Evolutionary conservation across 2,113 vertebrate genomes (phyloP), one percentile per base, ranked within the genome.

Genomic region (Syngnathus scovelli): DNA sequence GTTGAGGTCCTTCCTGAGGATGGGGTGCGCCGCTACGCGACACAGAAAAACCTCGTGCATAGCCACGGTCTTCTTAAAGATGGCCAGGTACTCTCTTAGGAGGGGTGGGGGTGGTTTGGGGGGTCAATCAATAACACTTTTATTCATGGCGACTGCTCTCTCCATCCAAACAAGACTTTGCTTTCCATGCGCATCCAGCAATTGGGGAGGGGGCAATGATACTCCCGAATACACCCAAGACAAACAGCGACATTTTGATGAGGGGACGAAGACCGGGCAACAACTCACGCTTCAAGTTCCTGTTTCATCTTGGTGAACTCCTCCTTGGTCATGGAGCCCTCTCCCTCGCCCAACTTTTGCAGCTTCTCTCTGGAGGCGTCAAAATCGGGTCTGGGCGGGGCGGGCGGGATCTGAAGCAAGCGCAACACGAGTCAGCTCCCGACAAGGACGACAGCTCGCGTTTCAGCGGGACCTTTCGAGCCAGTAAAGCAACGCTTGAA

Each of bases 281-380:
- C 6, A n/a, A 89, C 92, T 92, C 81, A 98, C 96, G 97, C 97
- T 90, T 99, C 97, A 48, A 98, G 91, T 84, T 98, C 96, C 89
- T 99, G 96, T 84, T 99, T 99, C 97, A 99, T 99, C 88, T 98
- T 98, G 10, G 97, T 98, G 87, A 98, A 99, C 83, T 99, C 97
- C 80, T 99, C 96, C 89, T 99, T 99, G 67, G 97, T 99, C 97
- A 99, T 98, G 9, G 97, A 98, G 8, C 96, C 96, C 87, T 99
- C 97, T 52, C 97, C 97, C 87, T 99, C 97, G 43, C 97, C 97
- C 67, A 99, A 92, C 74, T 98, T 98, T 91, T 99, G 97, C 38
- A 99, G 84, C 88, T 99, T 99, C 88, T 99, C 97, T 81, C 97
- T 93, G 71, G 97, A 99, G 4, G 97, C 96, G 89, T 99, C 96